A percentile compares a stretch with the other conserved stretches of the same genome.
phyloP scores from a whole-genome alignment of 2,888 invertebrate species.

The Cepaea hortensis region DNA sequence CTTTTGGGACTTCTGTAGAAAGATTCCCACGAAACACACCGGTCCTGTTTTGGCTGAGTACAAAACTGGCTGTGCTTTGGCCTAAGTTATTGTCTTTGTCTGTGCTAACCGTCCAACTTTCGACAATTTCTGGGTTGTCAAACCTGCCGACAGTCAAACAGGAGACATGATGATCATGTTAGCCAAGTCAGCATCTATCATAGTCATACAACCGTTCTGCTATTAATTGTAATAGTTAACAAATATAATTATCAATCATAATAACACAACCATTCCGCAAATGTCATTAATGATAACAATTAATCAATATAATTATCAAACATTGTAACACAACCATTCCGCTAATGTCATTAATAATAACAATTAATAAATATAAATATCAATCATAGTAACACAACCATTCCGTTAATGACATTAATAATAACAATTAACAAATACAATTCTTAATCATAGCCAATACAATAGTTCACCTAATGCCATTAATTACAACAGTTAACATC shows the following conservation, averaged over 20 bases:
- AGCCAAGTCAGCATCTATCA: neutral
- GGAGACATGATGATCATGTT: neutral
- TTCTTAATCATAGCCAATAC: too few species aligned
- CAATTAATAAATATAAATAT: too few species aligned
- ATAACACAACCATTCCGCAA: too few species aligned
- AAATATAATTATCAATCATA: neutral
- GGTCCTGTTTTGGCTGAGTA: slow-evolving; percentile 81
- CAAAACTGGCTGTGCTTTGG: slow-evolving; percentile 82
- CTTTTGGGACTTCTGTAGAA: slow-evolving; percentile 83
- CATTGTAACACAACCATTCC: too few species aligned
- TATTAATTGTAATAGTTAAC: neutral
- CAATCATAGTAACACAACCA: too few species aligned
- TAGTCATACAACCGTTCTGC: neutral
- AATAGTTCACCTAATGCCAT: too few species aligned
- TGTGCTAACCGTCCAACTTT: slow-evolving; percentile 82
- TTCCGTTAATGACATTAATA: too few species aligned
- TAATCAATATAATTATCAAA: too few species aligned
- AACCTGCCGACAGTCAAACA: slow-evolving; percentile 77
- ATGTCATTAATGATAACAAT: too few species aligned
- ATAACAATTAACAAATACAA: too few species aligned
- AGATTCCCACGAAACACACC: slow-evolving; percentile 75
- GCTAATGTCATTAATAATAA: too few species aligned
- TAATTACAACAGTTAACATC: too few species aligned
- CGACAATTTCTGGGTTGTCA: slow-evolving; percentile 80
- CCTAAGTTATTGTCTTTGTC: slow-evolving; percentile 91